Evolutionary conservation across 2,113 vertebrate genomes (phyloP), one percentile per base, ranked within the genome.

Genomic region (Drymodes brunneopygia): DNA sequence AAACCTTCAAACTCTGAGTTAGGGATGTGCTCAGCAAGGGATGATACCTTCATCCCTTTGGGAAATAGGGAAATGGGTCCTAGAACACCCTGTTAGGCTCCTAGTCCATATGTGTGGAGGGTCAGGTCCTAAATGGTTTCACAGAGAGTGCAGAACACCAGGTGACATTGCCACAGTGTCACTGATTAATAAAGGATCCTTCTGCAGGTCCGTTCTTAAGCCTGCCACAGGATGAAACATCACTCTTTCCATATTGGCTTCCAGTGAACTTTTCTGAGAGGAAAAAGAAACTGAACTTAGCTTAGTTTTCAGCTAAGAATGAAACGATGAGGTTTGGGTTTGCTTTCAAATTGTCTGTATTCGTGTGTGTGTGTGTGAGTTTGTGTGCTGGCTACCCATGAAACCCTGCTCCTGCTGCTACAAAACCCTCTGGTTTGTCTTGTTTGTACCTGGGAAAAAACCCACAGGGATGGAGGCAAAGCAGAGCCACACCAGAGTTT

Each of bases 331-430:
- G 21, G 29, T 79, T 65, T 35, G 22, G 15, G 7, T 36, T 85
- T 70, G 24, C 17, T 83, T 81, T 86, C 47, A 21, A 23, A 21
- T 29, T 22, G 24, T 24, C 33, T 6, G 2, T 16, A 15, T 35
- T 24, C 5, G 0, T 0, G 1, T 57, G 18, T 0, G 1, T 57
- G 18, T 20, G 21, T 73, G 50, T 9, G 31, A 86, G 28, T 19
- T 17, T 28, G 40, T 24, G 23, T 19, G 14, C 20, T 25, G n/a
- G 18, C 28, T 54, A 1, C 29, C 45, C 23, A 0, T 12, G 28
- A 70, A 82, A 60, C 33, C 9, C 15, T 9, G 53, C n/a, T 40
- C 40, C 56, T 40, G 44, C 15, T 67, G 47, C 54, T 70, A 21
- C 85, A 61, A 29, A 88, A 18, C 11, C 18, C 19, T 74, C 51